A percentile compares a stretch with the other conserved stretches of the same genome.
phyloP scores from a whole-genome alignment of 2,113 vertebrate species.

The Mesoclemmys tuberculata region DNA sequence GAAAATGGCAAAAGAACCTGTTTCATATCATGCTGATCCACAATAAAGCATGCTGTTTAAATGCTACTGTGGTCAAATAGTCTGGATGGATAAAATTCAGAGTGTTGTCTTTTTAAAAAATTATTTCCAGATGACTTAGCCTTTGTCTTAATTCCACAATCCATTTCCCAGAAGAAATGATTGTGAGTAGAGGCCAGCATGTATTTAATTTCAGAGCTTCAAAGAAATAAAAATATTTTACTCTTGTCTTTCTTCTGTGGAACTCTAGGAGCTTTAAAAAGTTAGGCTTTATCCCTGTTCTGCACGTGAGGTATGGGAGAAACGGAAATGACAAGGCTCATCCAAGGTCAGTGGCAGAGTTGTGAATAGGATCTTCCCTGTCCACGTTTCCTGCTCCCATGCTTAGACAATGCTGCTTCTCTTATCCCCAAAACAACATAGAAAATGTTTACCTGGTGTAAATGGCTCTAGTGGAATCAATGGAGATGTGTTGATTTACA shows the following conservation, averaged over 20 bases:
- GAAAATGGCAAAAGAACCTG: not conserved
- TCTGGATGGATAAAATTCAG: not conserved
- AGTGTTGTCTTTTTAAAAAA: accelerated
- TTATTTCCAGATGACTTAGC: not conserved
- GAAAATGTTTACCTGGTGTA: not conserved
- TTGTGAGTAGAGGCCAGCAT: not conserved
- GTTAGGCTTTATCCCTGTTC: not conserved
- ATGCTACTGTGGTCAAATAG: not conserved
- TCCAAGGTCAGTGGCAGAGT: not conserved
- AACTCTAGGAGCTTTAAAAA: not conserved
- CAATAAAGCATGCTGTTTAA: not conserved
- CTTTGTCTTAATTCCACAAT: not conserved
- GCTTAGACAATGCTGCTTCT: not conserved
- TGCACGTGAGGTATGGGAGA: not conserved
- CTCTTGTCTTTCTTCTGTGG: not conserved
- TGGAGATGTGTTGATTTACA: not conserved
- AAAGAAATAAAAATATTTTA: not conserved
- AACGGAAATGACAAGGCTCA: not conserved
- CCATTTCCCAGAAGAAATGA: not conserved
- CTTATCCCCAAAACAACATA: not conserved
- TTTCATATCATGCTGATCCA: not conserved
- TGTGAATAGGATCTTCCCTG: not conserved
- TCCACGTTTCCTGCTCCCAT: not conserved
- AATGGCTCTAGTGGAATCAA: not conserved
- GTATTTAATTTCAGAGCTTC: not conserved